A percentile compares a stretch with the other conserved stretches of the same genome.
Conservation (phyloP, 2,888 invertebrate species). For the Archips xylosteana region DNA sequence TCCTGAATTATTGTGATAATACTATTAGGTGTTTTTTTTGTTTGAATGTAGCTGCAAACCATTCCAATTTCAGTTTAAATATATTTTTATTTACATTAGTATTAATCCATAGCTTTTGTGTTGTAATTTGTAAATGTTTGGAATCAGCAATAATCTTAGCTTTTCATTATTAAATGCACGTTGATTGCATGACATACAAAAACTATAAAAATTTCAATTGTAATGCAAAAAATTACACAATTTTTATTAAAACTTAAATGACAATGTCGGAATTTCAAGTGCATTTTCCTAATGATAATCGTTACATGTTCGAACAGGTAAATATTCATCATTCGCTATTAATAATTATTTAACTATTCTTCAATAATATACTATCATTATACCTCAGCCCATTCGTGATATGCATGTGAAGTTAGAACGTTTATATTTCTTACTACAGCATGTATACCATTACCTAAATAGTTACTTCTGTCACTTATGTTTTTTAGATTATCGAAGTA, state of each 20-base stretch:
- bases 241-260: slow-evolving; percentile 23
- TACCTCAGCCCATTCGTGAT: slow-evolving; percentile 54
- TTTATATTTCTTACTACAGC: slow-evolving; percentile 42
- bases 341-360: slow-evolving; percentile 44
- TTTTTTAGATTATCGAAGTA: slow-evolving; percentile 9
- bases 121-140: slow-evolving; percentile 57
- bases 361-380: slow-evolving; percentile 48
- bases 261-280: slow-evolving; percentile 50
- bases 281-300: slow-evolving; percentile 46
- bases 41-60: slow-evolving; percentile 64
- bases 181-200: slow-evolving; percentile 52
- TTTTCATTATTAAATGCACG: slow-evolving; percentile 63
- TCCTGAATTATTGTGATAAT: slow-evolving; percentile 60
- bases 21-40: slow-evolving; percentile 60
- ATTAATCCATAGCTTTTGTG: slow-evolving; percentile 58
- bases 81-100: slow-evolving; percentile 54
- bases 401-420: slow-evolving; percentile 58
- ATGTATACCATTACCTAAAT: slow-evolving; percentile 49
- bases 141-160: slow-evolving; percentile 56
- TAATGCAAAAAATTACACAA: neutral
- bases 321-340: slow-evolving; percentile 45
- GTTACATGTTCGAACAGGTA: slow-evolving; percentile 49
- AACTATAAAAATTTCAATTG: neutral
- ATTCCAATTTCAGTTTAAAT: slow-evolving; percentile 50
- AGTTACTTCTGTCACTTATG: slow-evolving; percentile 24